Evolutionary conservation across 2,797 vertebrate species (phyloP), one percentile per base, ranked within the genome.

Genomic region (Heterohyrax brucei): DNA sequence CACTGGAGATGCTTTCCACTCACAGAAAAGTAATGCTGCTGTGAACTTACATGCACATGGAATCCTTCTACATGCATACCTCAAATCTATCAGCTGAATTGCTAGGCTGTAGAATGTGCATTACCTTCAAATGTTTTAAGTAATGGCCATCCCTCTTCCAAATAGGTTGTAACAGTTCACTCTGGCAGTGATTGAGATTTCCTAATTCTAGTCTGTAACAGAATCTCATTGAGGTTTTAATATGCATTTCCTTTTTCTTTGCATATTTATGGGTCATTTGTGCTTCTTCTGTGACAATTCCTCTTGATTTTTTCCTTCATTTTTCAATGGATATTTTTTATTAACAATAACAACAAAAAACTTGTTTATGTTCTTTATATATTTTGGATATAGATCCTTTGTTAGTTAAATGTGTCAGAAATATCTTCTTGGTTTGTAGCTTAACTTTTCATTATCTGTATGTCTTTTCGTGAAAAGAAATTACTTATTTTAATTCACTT

Each of bases 351-450:
- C 8, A 53, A 53, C 13, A 59, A 59, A 59, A 59, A 59, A 59
- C 68, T 68, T 85, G 24, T 72, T 61, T 5, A 53, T 64, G 21
- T 85, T 81, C 28, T 33, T n/a, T 46, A 73, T 75, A 16, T 48
- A 76, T 87, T 80, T 87, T 48, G 22, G 48, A 87, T 39, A 76
- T 3, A 59, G 87, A 87, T 56, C 6, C 12, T 61, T 87, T 85
- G 33, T 75, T 86, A 83, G 48, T 84, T 92, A 87, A 82, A 26
- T 76, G 78, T 48, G 46, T 28, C 76, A 18, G 3, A 68, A 87
- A 39, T 68, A 48, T 39, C 30, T 81, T 81, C 59, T 59, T 68
- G 61, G 48, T 94, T 80, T 91, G 18, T 33, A 75, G 5, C 28
- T 18, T 91, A 33, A 28, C 18, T 66, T 94, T 87, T 91, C 48